Base-by-base conservation (phyloP, 2,113 vertebrate genomes). In the Cephalopholis sonnerati region DNA sequence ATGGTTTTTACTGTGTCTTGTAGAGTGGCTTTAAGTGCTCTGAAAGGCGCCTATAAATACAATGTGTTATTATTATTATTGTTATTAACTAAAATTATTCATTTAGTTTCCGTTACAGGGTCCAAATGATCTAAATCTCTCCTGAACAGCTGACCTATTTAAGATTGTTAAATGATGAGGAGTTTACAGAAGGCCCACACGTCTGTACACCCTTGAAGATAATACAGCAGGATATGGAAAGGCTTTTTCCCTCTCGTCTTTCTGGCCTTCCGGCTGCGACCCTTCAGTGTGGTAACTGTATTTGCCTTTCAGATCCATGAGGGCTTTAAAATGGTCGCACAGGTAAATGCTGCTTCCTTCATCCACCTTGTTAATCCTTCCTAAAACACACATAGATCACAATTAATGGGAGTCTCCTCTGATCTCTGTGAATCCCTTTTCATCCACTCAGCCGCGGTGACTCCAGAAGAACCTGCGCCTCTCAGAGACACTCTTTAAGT, bases 311-410 rank as follows among this genome's bases (percentile, higher is more conserved):
- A 57, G 50, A 75, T 74, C 55, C 76, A 39, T 0, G 29, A 57
- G 29, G 53, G 63, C 71, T 80, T 86, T 48, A 65, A 65, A 67
- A 27, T 16, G 74, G 82, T 4, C 18, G 24, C 50, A 32, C 69
- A 81, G 83, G 82, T 84, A 63, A 85, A 82, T 2, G 74, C 79
- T 25, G 25, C 83, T 39, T 82, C 86, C 59, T 58, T 71, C 77
- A 64, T 73, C 87, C 59, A 64, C 81, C 64, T 48, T 24, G 66
- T 36, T 92, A 91, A 91, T 90, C 92, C 89, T 59, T 53, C 7
- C 20, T 83, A 73, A 91, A 87, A 90, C 85, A 87, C 74, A 82
- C 83, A 79, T 55, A 77, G 77, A 88, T 89, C 82, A 85, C 62
- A 81, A 83, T 86, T 79, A 89, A 88, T 80, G 85, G 68, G 12